These are phyloP conservation scores for Phymanthus crucifer DNA, from an alignment of 92 coral and sea anemone species.

Conservation along the genomic window DNA sequence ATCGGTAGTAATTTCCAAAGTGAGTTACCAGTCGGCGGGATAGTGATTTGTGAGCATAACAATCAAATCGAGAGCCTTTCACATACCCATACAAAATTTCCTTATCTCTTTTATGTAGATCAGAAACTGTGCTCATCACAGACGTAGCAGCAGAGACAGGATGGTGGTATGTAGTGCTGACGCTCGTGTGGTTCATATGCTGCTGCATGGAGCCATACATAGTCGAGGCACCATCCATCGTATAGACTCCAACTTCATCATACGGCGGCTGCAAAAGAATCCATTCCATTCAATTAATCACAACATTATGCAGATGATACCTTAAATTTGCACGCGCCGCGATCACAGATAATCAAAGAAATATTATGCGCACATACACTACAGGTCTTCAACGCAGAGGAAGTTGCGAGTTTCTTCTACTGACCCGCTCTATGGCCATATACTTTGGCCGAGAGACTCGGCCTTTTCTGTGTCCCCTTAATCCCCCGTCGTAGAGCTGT, in stretches of 20 bases:
- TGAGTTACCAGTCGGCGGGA: conserved; percentile 44
- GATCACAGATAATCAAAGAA: conserved; percentile 28
- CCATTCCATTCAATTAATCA: conserved; percentile 24
- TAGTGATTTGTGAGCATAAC: conserved; percentile 68
- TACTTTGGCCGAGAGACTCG: conserved; percentile 61
- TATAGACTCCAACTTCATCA: conserved; percentile 92
- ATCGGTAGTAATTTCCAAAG: conserved; percentile 24
- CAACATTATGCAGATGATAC: conserved; percentile 33
- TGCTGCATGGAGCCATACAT: conserved; percentile 89
- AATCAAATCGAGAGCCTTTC: conserved; percentile 74
- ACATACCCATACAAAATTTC: conserved; percentile 99
- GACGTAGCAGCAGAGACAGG: conserved; percentile 82
- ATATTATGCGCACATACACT: conserved; percentile 38
- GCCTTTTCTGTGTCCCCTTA: conserved; percentile 57
- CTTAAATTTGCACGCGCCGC: conserved; percentile 24
- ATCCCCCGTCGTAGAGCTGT: conserved; percentile 85
- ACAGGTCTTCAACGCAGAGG: conserved; percentile 28
- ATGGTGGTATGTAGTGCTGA: conserved; percentile 89
- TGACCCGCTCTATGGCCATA: conserved; percentile 99
- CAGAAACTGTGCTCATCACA: conserved; percentile 98
- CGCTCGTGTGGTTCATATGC: conserved; percentile 90
- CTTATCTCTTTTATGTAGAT: conserved; percentile 99
- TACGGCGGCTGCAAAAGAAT: conserved; percentile 75
- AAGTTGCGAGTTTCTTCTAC: conserved; percentile 52
- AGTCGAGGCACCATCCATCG: conserved; percentile 97